Conservation (phyloP, 1,140 invertebrate species). For the Heliconius himera region DNA sequence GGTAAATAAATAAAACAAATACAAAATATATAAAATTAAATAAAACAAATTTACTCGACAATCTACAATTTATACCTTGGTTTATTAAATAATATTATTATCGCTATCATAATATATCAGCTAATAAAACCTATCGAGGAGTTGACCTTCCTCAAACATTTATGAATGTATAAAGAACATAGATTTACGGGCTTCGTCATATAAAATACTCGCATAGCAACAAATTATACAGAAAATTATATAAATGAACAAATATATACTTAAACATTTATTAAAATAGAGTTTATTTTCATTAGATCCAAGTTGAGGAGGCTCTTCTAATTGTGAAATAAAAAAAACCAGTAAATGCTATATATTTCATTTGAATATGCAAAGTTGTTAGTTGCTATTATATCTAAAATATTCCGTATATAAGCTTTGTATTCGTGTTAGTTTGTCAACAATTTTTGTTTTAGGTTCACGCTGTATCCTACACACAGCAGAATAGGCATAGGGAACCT, state of each 20-base stretch:
- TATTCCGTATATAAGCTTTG: neutral
- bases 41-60: too few relatives aligned
- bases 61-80: neutral
- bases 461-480: too few relatives aligned
- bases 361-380: neutral
- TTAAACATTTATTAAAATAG: neutral
- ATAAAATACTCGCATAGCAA: conserved; percentile 24
- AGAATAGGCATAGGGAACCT: too few relatives aligned
- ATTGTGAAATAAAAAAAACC: conserved; percentile 6
- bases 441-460: too few relatives aligned
- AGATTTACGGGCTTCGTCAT: neutral
- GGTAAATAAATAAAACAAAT: too few relatives aligned
- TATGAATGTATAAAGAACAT: conserved; percentile 9
- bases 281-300: neutral
- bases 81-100: conserved; percentile 3
- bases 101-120: neutral
- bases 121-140: neutral
- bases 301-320: neutral
- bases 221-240: neutral
- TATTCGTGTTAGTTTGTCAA: too few relatives aligned
- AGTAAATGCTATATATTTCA: neutral
- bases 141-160: conserved; percentile 16
- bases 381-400: neutral
- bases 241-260: neutral
- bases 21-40: too few relatives aligned